Evolutionary conservation across 2,888 invertebrate species (phyloP).

Genomic region (Eristalis pertinax): DNA sequence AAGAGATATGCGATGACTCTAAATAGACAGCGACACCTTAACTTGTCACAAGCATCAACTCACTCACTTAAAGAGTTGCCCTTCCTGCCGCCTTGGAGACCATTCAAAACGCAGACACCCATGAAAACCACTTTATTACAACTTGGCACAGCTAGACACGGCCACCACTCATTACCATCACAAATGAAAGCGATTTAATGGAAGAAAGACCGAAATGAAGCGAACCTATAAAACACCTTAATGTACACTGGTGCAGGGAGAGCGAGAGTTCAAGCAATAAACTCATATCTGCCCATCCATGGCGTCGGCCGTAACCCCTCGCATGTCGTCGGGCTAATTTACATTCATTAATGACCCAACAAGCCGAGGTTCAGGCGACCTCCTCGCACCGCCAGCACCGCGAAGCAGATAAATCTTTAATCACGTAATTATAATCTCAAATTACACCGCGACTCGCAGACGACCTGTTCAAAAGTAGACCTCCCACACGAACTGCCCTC

Average conservation of each 20-base stretch:
- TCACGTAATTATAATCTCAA: slow-evolving; percentile 33
- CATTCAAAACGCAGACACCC: neutral
- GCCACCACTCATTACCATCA: slow-evolving; percentile 2
- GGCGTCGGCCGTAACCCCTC: neutral
- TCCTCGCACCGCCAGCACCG: neutral
- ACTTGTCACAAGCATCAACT: neutral
- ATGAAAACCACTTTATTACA: slow-evolving; percentile 14
- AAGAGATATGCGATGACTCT: neutral
- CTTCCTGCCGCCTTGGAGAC: neutral
- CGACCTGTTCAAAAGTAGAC: neutral
- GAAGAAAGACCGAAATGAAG: neutral
- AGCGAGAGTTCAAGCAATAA: neutral
- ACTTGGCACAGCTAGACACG: neutral
- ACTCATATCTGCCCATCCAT: neutral
- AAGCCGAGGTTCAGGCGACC: neutral
- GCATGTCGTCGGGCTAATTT: slow-evolving; percentile 15
- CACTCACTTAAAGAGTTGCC: neutral
- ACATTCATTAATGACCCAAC: slow-evolving; percentile 27
- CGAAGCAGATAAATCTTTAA: neutral
- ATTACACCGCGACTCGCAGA: slow-evolving; percentile 3
- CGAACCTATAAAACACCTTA: slow-evolving; percentile 25
- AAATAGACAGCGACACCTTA: neutral
- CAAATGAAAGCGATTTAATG: slow-evolving; percentile 1
- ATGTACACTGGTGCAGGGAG: neutral
- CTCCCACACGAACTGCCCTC: neutral